These are phyloP conservation scores for Forbesichthys agassizii DNA, from an alignment of 2,113 vertebrate genomes.

Conservation along the genomic window DNA sequence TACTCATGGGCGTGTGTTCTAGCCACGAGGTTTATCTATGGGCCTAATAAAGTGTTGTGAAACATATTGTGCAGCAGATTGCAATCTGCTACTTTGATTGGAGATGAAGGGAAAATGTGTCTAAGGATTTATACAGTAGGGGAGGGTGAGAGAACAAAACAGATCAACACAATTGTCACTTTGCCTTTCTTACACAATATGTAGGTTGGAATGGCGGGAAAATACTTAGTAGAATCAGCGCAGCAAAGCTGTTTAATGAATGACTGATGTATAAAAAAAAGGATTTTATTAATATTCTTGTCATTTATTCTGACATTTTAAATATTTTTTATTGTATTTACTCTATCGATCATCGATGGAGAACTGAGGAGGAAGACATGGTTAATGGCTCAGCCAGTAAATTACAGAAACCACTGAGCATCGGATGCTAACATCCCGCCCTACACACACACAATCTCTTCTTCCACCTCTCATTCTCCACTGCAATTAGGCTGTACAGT, in stretches of 20 bases:
- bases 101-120: conserved; percentile 64
- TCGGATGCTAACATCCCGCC: too few relatives aligned
- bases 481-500: conserved; percentile 15
- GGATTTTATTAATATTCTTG: too few relatives aligned
- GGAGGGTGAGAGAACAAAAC: conserved; percentile 17
- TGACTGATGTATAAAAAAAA: conserved; percentile 3
- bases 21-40: conserved; percentile 69
- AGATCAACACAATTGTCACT: conserved; percentile 53
- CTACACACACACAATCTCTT: neutral
- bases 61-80: conserved; percentile 78
- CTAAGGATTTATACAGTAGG: conserved; percentile 45
- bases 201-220: conserved; percentile 9
- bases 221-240: neutral
- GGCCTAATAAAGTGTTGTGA: conserved; percentile 73
- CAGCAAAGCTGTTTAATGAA: neutral
- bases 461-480: too few relatives aligned
- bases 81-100: conserved; percentile 73
- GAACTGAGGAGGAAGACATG: too few relatives aligned
- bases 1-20: conserved; percentile 61
- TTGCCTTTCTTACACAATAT: conserved; percentile 21
- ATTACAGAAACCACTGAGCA: too few relatives aligned
- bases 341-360: too few relatives aligned
- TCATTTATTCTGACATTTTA: too few relatives aligned
- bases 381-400: too few relatives aligned
- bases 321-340: too few relatives aligned